Percentiles rank a stretch among this genome's conserved stretches.
phyloP scores from a whole-genome alignment of 2,888 invertebrate genomes.

The Machimus atricapillus region DNA sequence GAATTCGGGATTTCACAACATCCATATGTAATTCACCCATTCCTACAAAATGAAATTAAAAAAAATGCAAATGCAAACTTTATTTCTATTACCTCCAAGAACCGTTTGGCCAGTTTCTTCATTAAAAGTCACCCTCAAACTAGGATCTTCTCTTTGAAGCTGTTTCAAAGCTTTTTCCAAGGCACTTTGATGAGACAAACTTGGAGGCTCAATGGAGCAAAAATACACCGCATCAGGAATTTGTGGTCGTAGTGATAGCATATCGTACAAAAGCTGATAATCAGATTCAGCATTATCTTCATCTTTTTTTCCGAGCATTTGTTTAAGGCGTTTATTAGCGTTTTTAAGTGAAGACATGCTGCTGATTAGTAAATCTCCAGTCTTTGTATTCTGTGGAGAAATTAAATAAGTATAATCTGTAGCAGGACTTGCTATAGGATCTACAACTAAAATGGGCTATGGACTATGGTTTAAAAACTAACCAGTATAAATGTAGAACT shows the following conservation, averaged over 20 bases:
- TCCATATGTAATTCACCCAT: constrained; percentile 99
- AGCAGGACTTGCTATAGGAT: not conserved
- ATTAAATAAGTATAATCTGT: not conserved
- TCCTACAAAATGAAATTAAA: constrained; percentile 64
- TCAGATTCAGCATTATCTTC: constrained; percentile 57
- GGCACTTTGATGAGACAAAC: constrained; percentile 73
- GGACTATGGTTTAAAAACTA: not conserved
- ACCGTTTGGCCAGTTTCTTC: constrained; percentile 87
- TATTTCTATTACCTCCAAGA: constrained; percentile 70
- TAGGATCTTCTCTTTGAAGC: constrained; percentile 90
- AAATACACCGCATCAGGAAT: constrained; percentile 96
- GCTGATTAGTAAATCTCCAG: constrained; percentile 78
- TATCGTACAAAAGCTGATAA: constrained; percentile 51
- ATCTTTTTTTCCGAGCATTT: constrained; percentile 51
- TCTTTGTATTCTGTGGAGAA: constrained; percentile 67
- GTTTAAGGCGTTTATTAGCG: constrained; percentile 65
- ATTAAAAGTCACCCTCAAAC: constrained; percentile 77
- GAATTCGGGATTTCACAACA: constrained; percentile 86
- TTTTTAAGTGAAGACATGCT: constrained; percentile 66
- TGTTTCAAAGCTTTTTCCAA: constrained; percentile 83
- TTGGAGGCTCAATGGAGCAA: constrained; percentile 93
- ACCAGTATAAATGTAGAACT: not conserved
- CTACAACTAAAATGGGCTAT: no score
- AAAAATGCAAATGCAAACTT: not conserved
- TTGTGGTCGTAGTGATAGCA: constrained; percentile 66